Conservation (phyloP, 1,140 invertebrate genomes). For the Pseudomyrmex flavicornis region DNA sequence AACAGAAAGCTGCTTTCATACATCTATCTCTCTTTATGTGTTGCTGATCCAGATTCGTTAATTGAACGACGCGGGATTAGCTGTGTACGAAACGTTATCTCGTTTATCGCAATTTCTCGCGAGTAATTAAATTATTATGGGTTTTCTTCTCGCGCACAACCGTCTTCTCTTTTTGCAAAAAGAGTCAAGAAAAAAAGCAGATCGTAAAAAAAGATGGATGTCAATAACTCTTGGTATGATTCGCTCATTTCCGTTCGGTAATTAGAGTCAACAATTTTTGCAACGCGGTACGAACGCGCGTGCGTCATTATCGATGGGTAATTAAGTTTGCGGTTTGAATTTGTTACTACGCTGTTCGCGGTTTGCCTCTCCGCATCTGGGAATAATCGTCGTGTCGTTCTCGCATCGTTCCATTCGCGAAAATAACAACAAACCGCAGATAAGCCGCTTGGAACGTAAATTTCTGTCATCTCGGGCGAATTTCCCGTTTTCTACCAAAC, state of each 20-base stretch:
- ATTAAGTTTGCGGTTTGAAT: conserved; percentile 51
- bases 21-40: neutral
- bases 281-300: neutral
- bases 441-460: conserved; percentile 19
- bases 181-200: too few relatives aligned
- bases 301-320: conserved; percentile 29
- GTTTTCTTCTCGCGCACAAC: too few relatives aligned
- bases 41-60: neutral
- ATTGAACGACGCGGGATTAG: neutral
- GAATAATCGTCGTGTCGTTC: neutral
- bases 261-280: conserved; percentile 18
- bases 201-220: too few relatives aligned
- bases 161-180: too few relatives aligned
- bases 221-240: neutral
- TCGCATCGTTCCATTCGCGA: conserved; percentile 24
- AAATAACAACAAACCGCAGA: conserved; percentile 63
- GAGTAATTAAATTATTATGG: too few relatives aligned
- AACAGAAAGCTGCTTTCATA: neutral
- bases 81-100: too few relatives aligned
- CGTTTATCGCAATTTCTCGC: too few relatives aligned
- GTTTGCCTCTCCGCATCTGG: neutral
- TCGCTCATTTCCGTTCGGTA: neutral
- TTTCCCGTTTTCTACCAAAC: conserved; percentile 20
- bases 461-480: conserved; percentile 49
- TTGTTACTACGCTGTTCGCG: neutral